phyloP scores from a whole-genome alignment of 2,888 invertebrate species.

The Willowsia nigromaculata region DNA sequence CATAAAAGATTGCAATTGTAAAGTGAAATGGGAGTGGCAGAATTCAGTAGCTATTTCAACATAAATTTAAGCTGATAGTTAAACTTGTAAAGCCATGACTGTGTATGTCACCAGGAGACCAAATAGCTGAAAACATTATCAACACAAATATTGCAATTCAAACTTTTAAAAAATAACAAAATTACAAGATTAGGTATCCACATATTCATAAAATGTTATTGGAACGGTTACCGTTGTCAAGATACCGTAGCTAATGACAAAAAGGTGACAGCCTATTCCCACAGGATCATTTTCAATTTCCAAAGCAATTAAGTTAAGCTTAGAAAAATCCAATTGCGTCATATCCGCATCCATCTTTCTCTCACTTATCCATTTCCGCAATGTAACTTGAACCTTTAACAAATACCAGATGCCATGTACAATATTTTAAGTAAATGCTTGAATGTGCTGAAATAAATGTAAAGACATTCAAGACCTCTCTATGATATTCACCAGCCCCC shows the following conservation, averaged over 20 bases:
- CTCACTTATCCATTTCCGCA: not conserved
- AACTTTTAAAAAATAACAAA: not conserved
- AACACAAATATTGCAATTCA: not conserved
- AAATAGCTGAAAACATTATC: not conserved
- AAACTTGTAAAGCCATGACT: not conserved
- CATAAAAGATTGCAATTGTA: too few species aligned
- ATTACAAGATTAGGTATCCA: not conserved
- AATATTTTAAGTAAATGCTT: too few species aligned
- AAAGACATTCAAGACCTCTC: too few species aligned
- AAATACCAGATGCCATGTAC: too few species aligned
- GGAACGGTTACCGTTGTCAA: not conserved
- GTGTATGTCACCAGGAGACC: not conserved
- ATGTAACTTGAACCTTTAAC: not conserved
- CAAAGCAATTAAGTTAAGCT: not conserved
- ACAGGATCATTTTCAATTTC: not conserved
- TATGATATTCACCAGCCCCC: not conserved
- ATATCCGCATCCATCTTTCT: not conserved
- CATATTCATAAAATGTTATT: not conserved
- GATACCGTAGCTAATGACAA: not conserved
- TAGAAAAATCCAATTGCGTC: not conserved
- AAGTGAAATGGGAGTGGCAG: too few species aligned
- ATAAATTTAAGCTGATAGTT: too few species aligned
- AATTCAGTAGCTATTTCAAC: too few species aligned
- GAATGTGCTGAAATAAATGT: too few species aligned
- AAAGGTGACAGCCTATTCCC: not conserved